A percentile compares a stretch with the other conserved stretches of the same genome.
Evolutionary conservation across 2,113 vertebrate genomes (phyloP).

Genomic region (Semicossyphus pulcher): DNA sequence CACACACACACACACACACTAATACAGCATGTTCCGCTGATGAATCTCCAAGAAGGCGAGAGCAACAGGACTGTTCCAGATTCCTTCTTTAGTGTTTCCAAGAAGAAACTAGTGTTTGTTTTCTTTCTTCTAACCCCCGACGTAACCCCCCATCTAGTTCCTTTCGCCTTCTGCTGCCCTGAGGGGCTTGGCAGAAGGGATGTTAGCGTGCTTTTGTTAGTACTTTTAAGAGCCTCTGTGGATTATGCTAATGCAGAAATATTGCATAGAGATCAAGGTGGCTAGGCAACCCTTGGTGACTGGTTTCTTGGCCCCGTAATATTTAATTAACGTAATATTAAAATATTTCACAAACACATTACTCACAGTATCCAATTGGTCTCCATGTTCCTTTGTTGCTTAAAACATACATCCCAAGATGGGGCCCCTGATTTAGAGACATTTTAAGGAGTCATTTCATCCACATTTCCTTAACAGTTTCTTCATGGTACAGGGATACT

Average conservation of each 20-base stretch:
- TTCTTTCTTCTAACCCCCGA: conserved; percentile 42
- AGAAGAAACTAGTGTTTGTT: conserved; percentile 59
- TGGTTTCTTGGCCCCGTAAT: conserved; percentile 4
- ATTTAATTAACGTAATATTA: conserved; percentile 1
- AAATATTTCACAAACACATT: conserved; percentile 2
- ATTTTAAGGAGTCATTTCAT: not conserved
- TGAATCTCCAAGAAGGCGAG: conserved; percentile 27
- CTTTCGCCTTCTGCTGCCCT: conserved; percentile 32
- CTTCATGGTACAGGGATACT: too few relatives aligned
- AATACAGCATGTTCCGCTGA: conserved; percentile 44
- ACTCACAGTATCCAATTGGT: not conserved
- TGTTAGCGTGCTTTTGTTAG: conserved; percentile 36
- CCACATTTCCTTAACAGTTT: too few relatives aligned
- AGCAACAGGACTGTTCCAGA: conserved; percentile 41
- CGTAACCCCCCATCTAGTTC: conserved; percentile 23
- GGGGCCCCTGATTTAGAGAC: not conserved
- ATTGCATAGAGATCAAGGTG: conserved; percentile 42
- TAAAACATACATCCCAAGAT: not conserved
- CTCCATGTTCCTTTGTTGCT: not conserved
- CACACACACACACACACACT: conserved; percentile 14
- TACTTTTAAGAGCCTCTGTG: conserved; percentile 36
- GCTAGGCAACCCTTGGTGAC: conserved; percentile 3
- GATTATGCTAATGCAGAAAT: conserved; percentile 52
- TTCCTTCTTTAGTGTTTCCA: conserved; percentile 55
- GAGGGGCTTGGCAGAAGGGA: conserved; percentile 37